Evolutionary conservation across 2,113 vertebrate genomes (phyloP).

Genomic region (Jaculus jaculus): DNA sequence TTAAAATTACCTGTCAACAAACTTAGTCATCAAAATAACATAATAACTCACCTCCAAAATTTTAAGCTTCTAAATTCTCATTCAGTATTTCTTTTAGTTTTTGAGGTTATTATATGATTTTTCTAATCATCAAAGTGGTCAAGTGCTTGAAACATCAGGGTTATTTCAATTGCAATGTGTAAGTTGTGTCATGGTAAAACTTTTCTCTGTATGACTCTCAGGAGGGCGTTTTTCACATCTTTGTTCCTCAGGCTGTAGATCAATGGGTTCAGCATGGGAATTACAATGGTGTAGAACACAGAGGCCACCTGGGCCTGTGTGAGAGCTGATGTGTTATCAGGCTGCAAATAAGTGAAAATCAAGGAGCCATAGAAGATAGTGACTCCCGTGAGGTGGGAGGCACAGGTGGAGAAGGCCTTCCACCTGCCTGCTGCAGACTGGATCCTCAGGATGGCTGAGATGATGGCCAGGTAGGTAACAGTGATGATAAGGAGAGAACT

Average conservation of each 20-base stretch:
- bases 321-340: constrained; percentile 50
- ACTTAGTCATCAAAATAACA: not conserved
- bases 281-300: constrained; percentile 65
- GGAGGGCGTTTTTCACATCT: constrained; percentile 69
- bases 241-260: constrained; percentile 63
- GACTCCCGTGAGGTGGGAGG: constrained; percentile 68
- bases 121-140: not conserved
- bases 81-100: not conserved
- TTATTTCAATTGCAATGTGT: not conserved
- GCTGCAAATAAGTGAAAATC: constrained; percentile 66
- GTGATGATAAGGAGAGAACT: constrained; percentile 45
- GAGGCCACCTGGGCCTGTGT: constrained; percentile 66
- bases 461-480: constrained; percentile 14
- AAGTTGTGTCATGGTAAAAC: not conserved
- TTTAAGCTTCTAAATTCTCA: not conserved
- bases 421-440: constrained; percentile 43
- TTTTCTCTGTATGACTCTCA: constrained; percentile 26
- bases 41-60: not conserved
- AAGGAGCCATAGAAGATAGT: constrained; percentile 67
- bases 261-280: constrained; percentile 69
- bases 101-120: no score
- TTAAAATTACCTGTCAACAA: not conserved
- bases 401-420: constrained; percentile 79
- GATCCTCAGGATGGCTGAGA: constrained; percentile 67
- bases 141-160: no score